Evolutionary conservation across 2,888 invertebrate genomes (phyloP), one percentile per base, ranked within the genome.

Genomic region (Torymus auratus): DNA sequence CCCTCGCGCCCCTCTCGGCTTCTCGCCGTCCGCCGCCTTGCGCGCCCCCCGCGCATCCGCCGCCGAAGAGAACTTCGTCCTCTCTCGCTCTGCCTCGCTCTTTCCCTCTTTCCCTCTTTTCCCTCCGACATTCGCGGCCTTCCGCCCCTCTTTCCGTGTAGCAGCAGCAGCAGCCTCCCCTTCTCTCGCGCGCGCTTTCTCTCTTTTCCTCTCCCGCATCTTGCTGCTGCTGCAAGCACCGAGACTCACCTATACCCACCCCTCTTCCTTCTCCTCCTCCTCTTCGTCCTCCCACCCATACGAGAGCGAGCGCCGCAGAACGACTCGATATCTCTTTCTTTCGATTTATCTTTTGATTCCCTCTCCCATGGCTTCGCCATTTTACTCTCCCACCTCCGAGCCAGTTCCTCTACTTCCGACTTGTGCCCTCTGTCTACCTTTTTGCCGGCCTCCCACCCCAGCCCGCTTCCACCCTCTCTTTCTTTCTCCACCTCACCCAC

Each of bases 121-220:
- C 87, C 88, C 89, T 86, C 88, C 88, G 86, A 88, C 88, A 87
- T 88, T 89, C 89, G 88, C 86, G 86, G 88, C 88, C 89, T 87
- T 88, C 88, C 87, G 83, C 88, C 88, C 86, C 88, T 87, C 85
- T 82, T 82, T 70, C 87, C 86, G 64, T 68, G 28, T 55, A 84
- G 86, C 88, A 84, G 85, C 83, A 28, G 86, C 88, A 84, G 85
- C 83, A 28, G 84, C 88, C 85, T 84, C 87, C 88, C 85, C 86
- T 86, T 83, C 84, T 41, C 86, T 85, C 85, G 83, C 85, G 77
- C 81, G 71, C 81, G 83, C 85, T 83, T 80, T 73, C 83, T 81
- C 86, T 84, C 84, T 83, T 81, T 80, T 84, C 79, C 83, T 83
- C 84, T 60, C 70, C 55, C 76, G 67, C 75, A 84, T 85, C 84